Conservation (phyloP, 2,888 invertebrate species). For the Zelleria hepariella region DNA sequence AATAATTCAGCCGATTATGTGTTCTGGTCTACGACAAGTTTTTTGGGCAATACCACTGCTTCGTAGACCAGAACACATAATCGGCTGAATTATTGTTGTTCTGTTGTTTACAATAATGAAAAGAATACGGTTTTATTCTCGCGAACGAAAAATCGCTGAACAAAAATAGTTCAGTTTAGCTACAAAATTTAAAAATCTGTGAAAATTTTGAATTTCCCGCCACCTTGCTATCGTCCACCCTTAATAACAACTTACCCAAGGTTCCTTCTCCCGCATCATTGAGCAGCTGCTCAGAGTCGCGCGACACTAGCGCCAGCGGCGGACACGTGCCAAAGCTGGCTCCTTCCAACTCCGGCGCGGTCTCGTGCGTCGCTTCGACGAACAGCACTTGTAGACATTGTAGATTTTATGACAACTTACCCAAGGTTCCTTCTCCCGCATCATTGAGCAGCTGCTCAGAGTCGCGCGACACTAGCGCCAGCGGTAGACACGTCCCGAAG, state of each 20-base stretch:
- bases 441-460: conserved; percentile 75
- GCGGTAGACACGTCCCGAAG: background rate
- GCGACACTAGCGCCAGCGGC: conserved; percentile 82
- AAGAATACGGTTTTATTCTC: too few species aligned
- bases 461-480: conserved; percentile 82
- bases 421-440: conserved; percentile 68
- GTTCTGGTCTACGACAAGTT: too few species aligned
- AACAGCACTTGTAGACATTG: too few species aligned
- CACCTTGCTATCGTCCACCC: background rate
- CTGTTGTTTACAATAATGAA: too few species aligned
- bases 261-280: conserved; percentile 69
- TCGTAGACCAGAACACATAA: too few species aligned
- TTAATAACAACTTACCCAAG: conserved; percentile 29
- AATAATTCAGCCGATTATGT: too few species aligned
- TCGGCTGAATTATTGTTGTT: too few species aligned
- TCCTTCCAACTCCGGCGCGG: conserved; percentile 73
- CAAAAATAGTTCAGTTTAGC: too few species aligned
- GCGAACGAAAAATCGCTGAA: too few species aligned
- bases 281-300: conserved; percentile 76
- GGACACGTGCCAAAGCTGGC: conserved; percentile 44
- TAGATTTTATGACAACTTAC: conserved; percentile 25
- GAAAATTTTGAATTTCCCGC: too few species aligned
- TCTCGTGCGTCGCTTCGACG: conserved; percentile 22
- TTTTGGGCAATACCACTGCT: too few species aligned
- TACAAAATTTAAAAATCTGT: too few species aligned